These are phyloP conservation scores for Brachionus rotundiformis DNA, from an alignment of 1,140 invertebrate genomes.

Conservation along the genomic window DNA sequence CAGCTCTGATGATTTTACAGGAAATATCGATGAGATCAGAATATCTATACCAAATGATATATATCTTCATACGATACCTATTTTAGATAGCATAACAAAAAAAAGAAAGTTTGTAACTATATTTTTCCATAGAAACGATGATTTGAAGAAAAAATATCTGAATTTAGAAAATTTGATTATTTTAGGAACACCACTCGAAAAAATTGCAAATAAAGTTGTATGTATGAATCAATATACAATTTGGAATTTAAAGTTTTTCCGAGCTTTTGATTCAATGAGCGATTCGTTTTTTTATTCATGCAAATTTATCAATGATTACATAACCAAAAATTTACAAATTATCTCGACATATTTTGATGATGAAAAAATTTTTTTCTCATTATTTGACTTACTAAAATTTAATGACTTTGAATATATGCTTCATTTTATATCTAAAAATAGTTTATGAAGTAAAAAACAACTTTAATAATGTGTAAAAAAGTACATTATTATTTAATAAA, in stretches of 20 bases:
- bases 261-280: constrained; percentile 23
- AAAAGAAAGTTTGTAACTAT: constrained; percentile 3
- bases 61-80: constrained; percentile 9
- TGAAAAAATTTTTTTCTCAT: neutral
- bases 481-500: no score
- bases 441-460: no score
- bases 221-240: neutral
- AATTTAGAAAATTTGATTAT: neutral
- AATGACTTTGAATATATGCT: neutral
- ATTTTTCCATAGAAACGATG: constrained; percentile 31
- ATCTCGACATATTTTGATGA: neutral
- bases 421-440: no score
- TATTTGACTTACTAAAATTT: neutral
- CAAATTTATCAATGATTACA: neutral
- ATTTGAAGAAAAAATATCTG: constrained; percentile 6
- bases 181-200: neutral
- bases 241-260: constrained; percentile 32
- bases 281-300: neutral
- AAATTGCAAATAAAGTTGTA: neutral
- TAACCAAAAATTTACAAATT: neutral
- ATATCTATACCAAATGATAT: neutral
- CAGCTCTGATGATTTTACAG: neutral
- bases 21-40: neutral
- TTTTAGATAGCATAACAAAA: neutral
- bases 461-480: no score